Conservation (phyloP, 2,888 invertebrate species). For the Formica aserva region DNA sequence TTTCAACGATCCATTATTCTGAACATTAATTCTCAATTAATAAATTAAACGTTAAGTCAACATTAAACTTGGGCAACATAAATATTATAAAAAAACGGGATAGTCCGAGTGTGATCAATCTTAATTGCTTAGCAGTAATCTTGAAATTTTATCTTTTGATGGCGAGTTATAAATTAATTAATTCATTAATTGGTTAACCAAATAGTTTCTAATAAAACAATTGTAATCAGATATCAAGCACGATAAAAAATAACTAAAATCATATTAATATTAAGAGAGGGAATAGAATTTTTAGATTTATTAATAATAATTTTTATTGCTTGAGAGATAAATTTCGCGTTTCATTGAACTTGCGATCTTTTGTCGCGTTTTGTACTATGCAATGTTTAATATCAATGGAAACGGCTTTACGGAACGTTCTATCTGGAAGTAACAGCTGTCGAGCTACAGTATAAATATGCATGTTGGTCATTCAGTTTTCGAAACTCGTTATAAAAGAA, state of each 20-base stretch:
- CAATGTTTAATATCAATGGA: neutral
- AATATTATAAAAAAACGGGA: neutral
- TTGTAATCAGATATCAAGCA: neutral
- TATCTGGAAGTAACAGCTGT: slow-evolving; percentile 16
- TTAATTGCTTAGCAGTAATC: neutral
- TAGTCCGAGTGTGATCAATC: neutral
- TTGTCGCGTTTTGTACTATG: neutral
- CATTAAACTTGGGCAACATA: neutral
- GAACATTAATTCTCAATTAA: neutral
- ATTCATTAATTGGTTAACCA: neutral
- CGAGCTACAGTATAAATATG: slow-evolving; percentile 1
- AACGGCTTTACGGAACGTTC: neutral
- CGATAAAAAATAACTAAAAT: neutral
- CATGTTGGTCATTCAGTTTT: neutral
- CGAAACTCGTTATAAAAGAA: slow-evolving; percentile 16
- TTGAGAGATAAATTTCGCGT: neutral
- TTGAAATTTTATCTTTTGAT: slow-evolving; percentile 22
- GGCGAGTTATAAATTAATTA: too few species aligned
- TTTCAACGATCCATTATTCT: neutral
- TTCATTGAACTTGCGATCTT: neutral
- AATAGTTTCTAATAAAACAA: neutral
- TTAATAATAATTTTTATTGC: neutral
- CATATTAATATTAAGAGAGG: neutral
- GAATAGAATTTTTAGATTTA: neutral
- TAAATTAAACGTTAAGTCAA: neutral